Base-by-base conservation (phyloP, 1,140 invertebrate genomes). In the Ostrea edulis region DNA sequence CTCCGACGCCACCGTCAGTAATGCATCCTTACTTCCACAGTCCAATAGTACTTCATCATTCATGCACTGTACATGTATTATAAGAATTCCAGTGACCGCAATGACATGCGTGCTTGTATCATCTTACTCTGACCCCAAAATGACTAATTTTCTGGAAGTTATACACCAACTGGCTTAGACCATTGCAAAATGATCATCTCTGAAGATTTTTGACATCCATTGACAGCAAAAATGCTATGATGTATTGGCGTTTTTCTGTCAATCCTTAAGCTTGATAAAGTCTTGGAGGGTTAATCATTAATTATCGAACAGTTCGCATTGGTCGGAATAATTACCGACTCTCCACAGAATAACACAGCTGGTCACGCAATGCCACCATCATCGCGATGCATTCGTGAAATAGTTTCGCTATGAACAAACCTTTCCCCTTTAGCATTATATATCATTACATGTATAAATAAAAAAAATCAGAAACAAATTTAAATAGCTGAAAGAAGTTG, bases 301-400 rank as follows among this genome's bases (percentile, higher is more conserved):
- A 77, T 77, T 35, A 77, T 77, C 14, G 29, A 77, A 29, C 68
- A 35, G 68, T 77, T 77, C 14, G 29, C 68, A 77, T 35, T 77
- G 68, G 68, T 77, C 29, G 0, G 25, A 35, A 29, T 77, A 77
- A 77, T 77, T 25, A 77, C 9, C 11, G 11, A 25, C 5, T 35
- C 25, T 77, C 68, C 9, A 20, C 11, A 14, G 2, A 35, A 77
- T 29, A 29, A 11, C 8, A 12, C 25, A 14, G 8, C 11, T 77
- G 14, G 68, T 77, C 68, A 77, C 68, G 68, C 68, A 77, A 77
- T 77, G 25, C 68, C 68, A 11, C 68, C 9, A 77, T 77, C 25
- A 77, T 29, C 22, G 68, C 25, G 11, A 44, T 44, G 58, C 58
- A 62, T 62, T 20, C 58, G 17, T 62, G 35, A 44, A 44, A 44